Conservation (phyloP, 2,888 invertebrate genomes). For the Siphonodentalium dalli region DNA sequence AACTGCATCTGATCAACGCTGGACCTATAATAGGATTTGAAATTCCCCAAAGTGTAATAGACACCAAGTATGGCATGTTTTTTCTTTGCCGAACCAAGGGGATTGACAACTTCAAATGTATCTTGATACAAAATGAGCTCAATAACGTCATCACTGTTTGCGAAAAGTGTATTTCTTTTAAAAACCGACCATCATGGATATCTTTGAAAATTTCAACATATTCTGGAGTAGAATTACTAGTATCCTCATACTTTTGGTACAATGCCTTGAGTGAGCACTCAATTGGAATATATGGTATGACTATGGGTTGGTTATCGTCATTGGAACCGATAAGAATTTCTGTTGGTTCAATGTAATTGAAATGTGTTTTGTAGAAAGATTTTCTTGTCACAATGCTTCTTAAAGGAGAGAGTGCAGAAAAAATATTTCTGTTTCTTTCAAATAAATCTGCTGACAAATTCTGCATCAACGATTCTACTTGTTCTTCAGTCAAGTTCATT, state of each 20-base stretch:
- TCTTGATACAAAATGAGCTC: constrained; percentile 22
- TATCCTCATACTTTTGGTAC: constrained; percentile 1
- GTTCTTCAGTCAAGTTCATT: not conserved
- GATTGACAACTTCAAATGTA: constrained; percentile 30
- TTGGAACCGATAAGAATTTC: constrained; percentile 14
- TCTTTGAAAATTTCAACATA: constrained; percentile 3
- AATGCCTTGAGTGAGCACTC: constrained; percentile 1
- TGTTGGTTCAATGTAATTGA: constrained; percentile 2
- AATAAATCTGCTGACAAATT: constrained; percentile 5
- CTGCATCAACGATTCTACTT: not conserved
- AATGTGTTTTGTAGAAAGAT: constrained; percentile 14
- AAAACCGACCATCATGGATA: constrained; percentile 13
- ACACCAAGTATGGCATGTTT: constrained; percentile 25
- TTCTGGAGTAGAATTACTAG: not conserved
- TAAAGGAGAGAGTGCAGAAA: no score
- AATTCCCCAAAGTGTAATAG: constrained; percentile 20
- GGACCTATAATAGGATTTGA: constrained; percentile 9
- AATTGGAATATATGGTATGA: constrained; percentile 18
- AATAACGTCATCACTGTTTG: not conserved
- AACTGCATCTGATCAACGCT: constrained; percentile 25
- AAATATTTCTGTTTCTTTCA: constrained; percentile 10
- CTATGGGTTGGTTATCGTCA: not conserved
- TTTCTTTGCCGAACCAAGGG: constrained; percentile 27
- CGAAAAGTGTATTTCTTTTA: constrained; percentile 6
- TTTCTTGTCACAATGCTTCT: constrained; percentile 5